Conservation (phyloP, 2,888 invertebrate species). For the Catonia carolina region DNA sequence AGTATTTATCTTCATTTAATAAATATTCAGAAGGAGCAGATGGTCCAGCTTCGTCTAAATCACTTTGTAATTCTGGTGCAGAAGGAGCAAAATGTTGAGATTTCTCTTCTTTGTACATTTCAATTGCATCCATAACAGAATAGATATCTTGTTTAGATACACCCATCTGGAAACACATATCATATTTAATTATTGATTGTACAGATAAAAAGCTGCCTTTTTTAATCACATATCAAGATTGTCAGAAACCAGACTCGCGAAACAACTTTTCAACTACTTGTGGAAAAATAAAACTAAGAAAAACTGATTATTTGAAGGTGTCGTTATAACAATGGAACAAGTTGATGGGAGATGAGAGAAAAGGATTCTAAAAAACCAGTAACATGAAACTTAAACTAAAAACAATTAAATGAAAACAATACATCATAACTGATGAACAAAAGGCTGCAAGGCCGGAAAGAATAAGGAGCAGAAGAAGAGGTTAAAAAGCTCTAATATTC, state of each 20-base stretch:
- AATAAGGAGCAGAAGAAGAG: too few species aligned
- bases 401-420: too few species aligned
- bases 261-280: background rate
- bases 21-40: conserved; percentile 34
- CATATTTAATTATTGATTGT: background rate
- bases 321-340: background rate
- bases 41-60: conserved; percentile 22
- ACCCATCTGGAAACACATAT: conserved; percentile 52
- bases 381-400: too few species aligned
- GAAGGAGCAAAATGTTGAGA: conserved; percentile 28
- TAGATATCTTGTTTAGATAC: conserved; percentile 52
- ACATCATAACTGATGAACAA: too few species aligned
- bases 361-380: too few species aligned
- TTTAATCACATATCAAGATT: too few species aligned
- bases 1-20: background rate
- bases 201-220: too few species aligned
- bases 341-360: background rate
- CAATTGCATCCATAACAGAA: conserved; percentile 53
- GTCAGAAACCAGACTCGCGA: background rate
- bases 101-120: conserved; percentile 47
- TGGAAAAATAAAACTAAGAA: too few species aligned
- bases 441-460: too few species aligned
- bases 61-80: conserved; percentile 35
- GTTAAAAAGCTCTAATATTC: too few species aligned
- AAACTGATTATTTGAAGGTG: too few species aligned